These are phyloP conservation scores for Brenthis hecate DNA, from an alignment of 2,888 invertebrate species.

Conservation along the genomic window DNA sequence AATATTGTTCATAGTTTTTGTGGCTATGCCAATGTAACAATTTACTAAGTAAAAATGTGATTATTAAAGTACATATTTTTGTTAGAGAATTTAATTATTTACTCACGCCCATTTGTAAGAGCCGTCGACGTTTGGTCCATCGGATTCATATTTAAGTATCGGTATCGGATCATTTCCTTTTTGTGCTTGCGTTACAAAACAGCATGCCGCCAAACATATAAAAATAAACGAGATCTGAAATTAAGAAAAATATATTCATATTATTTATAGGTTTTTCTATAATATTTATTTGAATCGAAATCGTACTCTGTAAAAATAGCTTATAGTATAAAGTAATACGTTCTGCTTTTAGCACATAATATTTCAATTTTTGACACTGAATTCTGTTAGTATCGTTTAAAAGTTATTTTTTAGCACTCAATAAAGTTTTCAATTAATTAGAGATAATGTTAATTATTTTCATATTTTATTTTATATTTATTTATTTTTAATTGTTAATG, in stretches of 20 bases:
- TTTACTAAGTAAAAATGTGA: too few relatives aligned
- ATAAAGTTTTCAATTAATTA: too few relatives aligned
- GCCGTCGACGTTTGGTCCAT: constrained; percentile 84
- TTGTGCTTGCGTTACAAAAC: constrained; percentile 50
- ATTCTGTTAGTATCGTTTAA: too few relatives aligned
- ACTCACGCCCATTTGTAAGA: constrained; percentile 84
- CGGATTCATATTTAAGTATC: constrained; percentile 82
- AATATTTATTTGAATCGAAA: background rate
- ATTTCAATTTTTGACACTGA: too few relatives aligned
- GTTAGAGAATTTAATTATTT: background rate
- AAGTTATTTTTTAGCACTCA: too few relatives aligned
- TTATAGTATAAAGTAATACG: too few relatives aligned
- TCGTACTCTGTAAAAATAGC: background rate
- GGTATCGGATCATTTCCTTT: constrained; percentile 77
- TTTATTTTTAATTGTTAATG: too few relatives aligned
- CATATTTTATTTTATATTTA: too few relatives aligned
- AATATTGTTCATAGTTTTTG: too few relatives aligned
- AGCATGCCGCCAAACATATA: constrained; percentile 48
- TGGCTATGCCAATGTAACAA: too few relatives aligned
- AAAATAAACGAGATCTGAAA: constrained; percentile 63
- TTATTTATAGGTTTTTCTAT: background rate
- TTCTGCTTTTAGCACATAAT: too few relatives aligned
- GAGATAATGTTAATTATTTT: too few relatives aligned
- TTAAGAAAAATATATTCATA: constrained; percentile 12
- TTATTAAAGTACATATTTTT: background rate